phyloP scores from a whole-genome alignment of 2,113 vertebrate genomes.

The Ptyas mucosa region DNA sequence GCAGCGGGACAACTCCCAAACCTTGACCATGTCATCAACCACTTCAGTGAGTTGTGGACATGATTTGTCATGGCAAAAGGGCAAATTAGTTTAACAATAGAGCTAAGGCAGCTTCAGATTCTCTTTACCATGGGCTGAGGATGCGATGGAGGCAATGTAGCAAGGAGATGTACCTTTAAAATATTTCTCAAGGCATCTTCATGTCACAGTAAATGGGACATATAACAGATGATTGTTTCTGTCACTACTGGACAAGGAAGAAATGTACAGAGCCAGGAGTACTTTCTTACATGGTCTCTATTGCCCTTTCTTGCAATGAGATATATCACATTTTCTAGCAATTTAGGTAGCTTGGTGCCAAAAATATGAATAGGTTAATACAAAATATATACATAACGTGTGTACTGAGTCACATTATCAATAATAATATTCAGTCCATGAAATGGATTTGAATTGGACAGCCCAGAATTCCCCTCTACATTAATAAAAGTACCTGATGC shows the following conservation, averaged over 20 bases:
- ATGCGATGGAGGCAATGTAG: not conserved
- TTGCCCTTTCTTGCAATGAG: not conserved
- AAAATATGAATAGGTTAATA: not conserved
- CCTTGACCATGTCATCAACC: not conserved
- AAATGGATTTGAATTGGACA: not conserved
- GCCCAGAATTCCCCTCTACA: no score
- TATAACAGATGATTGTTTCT: not conserved
- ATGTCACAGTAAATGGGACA: not conserved
- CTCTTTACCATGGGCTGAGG: not conserved
- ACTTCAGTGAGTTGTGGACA: not conserved
- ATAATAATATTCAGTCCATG: not conserved
- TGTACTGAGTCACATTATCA: not conserved
- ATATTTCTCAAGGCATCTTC: not conserved
- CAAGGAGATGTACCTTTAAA: not conserved
- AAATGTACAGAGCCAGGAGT: not conserved
- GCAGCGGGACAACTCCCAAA: not conserved
- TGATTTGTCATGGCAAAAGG: not conserved
- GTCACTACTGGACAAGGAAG: not conserved
- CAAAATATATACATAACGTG: not conserved
- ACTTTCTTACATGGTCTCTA: not conserved
- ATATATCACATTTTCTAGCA: not conserved
- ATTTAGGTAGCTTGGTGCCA: not conserved
- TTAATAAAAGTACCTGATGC: not conserved
- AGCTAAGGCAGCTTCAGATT: not conserved
- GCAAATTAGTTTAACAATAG: not conserved